Conservation (phyloP, 1,140 invertebrate genomes). For the Meloidogyne floridensis region DNA sequence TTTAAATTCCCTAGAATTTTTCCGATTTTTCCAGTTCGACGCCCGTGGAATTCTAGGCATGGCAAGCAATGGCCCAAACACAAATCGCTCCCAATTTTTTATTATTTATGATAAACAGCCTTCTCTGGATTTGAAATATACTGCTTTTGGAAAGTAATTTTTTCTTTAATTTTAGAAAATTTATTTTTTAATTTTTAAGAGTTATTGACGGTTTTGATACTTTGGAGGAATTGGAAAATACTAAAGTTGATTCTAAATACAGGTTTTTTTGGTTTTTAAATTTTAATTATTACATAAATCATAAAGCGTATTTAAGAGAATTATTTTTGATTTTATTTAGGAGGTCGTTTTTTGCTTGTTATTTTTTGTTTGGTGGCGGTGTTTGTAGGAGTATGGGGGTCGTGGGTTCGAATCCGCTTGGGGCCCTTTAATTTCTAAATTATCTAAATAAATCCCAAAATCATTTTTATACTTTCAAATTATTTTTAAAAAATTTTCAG, state of each 20-base stretch:
- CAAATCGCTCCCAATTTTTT: slow-evolving; percentile 98
- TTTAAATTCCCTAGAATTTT: too few species aligned
- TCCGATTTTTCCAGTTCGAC: slow-evolving; percentile 74
- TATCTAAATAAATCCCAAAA: not conserved
- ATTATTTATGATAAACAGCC: slow-evolving; percentile 89
- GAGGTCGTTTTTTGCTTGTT: too few species aligned
- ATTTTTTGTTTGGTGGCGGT: too few species aligned
- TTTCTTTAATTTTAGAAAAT: not conserved
- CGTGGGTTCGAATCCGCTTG: not conserved
- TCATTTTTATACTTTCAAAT: not conserved
- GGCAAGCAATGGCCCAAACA: slow-evolving; percentile 97
- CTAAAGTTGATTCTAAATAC: slow-evolving; percentile 73
- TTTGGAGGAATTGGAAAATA: slow-evolving; percentile 91
- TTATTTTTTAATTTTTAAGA: slow-evolving; percentile 71
- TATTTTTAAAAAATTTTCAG: slow-evolving; percentile 35
- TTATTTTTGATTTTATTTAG: not conserved
- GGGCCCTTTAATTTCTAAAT: not conserved
- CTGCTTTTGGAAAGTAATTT: slow-evolving; percentile 85
- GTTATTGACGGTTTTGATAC: slow-evolving; percentile 95
- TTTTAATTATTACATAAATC: too few species aligned
- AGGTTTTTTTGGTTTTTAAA: slow-evolving; percentile 27
- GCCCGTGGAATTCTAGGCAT: slow-evolving; percentile 86
- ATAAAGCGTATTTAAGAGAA: not conserved
- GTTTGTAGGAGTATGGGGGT: not conserved
- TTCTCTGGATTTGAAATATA: slow-evolving; percentile 95